These are phyloP conservation scores for Corythaixoides concolor DNA, from an alignment of 2,113 vertebrate species.

Conservation along the genomic window DNA sequence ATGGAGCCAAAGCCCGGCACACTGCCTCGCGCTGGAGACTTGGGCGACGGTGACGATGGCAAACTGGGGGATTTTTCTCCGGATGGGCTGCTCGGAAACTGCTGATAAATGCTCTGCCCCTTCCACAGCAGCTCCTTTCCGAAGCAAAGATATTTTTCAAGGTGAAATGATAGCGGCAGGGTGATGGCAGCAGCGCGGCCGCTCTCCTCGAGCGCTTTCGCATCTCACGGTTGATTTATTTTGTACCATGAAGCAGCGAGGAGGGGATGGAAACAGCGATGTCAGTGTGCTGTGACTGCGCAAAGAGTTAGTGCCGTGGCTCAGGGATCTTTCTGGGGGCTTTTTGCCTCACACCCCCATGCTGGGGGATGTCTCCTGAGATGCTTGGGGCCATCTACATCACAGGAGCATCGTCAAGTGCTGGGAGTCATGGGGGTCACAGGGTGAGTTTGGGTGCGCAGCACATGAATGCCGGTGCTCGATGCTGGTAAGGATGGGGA, in stretches of 20 bases:
- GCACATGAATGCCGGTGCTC: fast-evolving
- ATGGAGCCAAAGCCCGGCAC: conserved; percentile 42
- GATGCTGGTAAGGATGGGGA: not conserved
- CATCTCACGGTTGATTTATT: fast-evolving
- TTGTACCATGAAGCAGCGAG: fast-evolving
- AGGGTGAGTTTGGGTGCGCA: not conserved
- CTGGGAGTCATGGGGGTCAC: not conserved
- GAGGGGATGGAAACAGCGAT: not conserved
- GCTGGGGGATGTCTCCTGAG: not conserved
- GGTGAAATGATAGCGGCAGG: not conserved
- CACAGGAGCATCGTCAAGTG: no score
- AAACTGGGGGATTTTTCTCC: not conserved
- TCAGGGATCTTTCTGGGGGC: not conserved
- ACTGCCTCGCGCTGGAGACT: fast-evolving
- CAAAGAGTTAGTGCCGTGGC: not conserved
- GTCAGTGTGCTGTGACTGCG: not conserved
- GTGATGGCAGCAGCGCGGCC: not conserved
- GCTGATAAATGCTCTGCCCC: not conserved
- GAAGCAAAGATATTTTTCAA: not conserved
- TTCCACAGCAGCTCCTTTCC: not conserved
- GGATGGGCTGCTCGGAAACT: not conserved
- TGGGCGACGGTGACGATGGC: fast-evolving
- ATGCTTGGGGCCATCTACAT: not conserved
- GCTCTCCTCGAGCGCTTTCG: not conserved
- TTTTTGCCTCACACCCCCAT: not conserved